Conservation (phyloP, 2,888 invertebrate species). For the Cheilosia urbana region DNA sequence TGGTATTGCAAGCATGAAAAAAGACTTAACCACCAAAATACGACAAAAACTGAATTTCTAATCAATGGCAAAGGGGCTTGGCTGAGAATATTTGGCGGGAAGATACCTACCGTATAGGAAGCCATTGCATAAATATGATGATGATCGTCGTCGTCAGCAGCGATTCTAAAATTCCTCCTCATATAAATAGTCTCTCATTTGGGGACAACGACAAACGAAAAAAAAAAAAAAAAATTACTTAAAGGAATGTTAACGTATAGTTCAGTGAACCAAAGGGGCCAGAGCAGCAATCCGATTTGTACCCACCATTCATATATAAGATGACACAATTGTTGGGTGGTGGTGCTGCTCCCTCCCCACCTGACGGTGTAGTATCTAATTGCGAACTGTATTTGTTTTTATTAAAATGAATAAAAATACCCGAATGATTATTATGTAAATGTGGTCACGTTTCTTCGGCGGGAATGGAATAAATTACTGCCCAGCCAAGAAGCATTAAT, state of each 20-base stretch:
- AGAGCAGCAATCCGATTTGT: neutral
- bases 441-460: conserved; percentile 67
- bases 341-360: neutral
- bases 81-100: conserved; percentile 67
- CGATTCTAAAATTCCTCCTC: conserved; percentile 50
- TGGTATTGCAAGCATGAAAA: conserved; percentile 62
- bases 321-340: conserved; percentile 64
- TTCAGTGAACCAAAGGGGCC: conserved; percentile 50
- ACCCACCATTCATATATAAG: conserved; percentile 14
- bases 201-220: conserved; percentile 9
- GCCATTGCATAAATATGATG: conserved; percentile 57
- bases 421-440: conserved; percentile 65
- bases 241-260: conserved; percentile 40
- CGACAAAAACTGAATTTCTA: conserved; percentile 58
- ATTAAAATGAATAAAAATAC: conserved; percentile 44
- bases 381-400: conserved; percentile 66
- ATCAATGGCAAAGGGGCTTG: conserved; percentile 67
- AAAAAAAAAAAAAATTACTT: conserved; percentile 32
- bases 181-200: conserved; percentile 2
- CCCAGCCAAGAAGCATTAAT: conserved; percentile 13
- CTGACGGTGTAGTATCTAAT: conserved; percentile 53
- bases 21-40: conserved; percentile 31
- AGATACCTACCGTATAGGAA: conserved; percentile 29
- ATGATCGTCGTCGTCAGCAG: conserved; percentile 28
- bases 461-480: conserved; percentile 64